Base-by-base conservation (phyloP, 64 coral and sea anemone genomes). In the Montipora efflorescens region DNA sequence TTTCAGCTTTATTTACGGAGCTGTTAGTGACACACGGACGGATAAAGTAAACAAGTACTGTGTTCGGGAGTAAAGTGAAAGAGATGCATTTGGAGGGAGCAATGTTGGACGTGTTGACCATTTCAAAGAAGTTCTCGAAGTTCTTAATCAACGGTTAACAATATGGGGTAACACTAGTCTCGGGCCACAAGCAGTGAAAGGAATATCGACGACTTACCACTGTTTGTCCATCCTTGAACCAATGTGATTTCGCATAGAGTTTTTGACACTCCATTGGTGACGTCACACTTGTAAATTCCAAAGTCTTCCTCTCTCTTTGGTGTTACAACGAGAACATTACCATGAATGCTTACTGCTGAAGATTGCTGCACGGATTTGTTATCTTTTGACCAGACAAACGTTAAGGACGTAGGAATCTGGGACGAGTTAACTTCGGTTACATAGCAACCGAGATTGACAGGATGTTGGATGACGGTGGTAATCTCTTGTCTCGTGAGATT, bases 361-460 rank as follows among this genome's bases (percentile, higher is more conserved):
- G 73, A 84, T n/a, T 19, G 74, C 3, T 7, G 44, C 11, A 85
- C 46, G 47, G 73, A 20, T 5, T 7, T 16, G n/a, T 78, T 86
- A 43, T 77, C 43, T 43, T 86, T 92, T 16, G 15, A 15, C 90
- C 90, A 92, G 44, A 12, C 74, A 58, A 85, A 92, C 12, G 43
- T 61, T 11, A 85, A 43, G 19, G 45, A 5, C 5, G 59, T 19
- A 6, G 16, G 2, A 84, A 61, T 48, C 15, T 68, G 36, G 3
- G 28, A 18, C 21, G 72, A 75, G 57, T 73, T 69, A 13, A 36
- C 28, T 13, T 81, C 74, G 15, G 8, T 92, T 16, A 83, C 90
- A 78, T 84, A 92, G 81, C 90, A 92, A 36, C 80, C 81, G 7
- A 92, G 71, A 64, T 64, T 92, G n/a, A 92, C 81, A 12, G 53